Conservation (phyloP, 2,113 vertebrate species). For the Catagonus wagneri region DNA sequence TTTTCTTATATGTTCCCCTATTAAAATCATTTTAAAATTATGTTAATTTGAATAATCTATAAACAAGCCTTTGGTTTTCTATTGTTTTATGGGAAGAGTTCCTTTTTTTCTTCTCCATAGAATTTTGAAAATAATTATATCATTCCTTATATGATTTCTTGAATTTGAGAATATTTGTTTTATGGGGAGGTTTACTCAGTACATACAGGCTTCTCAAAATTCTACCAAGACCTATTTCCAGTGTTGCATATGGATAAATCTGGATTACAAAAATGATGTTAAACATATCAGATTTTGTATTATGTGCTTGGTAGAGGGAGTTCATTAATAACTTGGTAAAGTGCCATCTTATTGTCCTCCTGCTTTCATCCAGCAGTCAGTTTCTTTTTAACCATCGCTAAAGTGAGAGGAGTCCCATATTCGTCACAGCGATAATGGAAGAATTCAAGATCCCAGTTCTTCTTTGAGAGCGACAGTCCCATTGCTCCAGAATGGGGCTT, state of each 20-base stretch:
- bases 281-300: neutral
- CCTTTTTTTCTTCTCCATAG: slow-evolving; percentile 43
- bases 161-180: slow-evolving; percentile 41
- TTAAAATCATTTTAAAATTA: slow-evolving; percentile 52
- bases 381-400: neutral
- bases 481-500: neutral
- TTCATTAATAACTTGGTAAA: neutral
- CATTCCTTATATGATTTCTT: slow-evolving; percentile 6
- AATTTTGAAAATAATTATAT: slow-evolving; percentile 47
- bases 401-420: neutral
- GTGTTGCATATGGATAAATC: neutral
- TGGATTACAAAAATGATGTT: neutral
- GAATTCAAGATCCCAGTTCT: neutral
- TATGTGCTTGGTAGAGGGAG: neutral
- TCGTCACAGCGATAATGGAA: neutral
- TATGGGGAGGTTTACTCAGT: slow-evolving; percentile 8
- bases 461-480: neutral
- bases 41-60: slow-evolving; percentile 37
- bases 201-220: slow-evolving; percentile 1
- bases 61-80: neutral
- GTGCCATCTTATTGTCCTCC: neutral
- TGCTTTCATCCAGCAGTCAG: neutral
- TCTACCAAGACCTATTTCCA: neutral
- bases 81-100: neutral
- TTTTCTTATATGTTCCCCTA: neutral